phyloP scores from a whole-genome alignment of 1,140 invertebrate genomes.

The Teleopsis dalmanni region DNA sequence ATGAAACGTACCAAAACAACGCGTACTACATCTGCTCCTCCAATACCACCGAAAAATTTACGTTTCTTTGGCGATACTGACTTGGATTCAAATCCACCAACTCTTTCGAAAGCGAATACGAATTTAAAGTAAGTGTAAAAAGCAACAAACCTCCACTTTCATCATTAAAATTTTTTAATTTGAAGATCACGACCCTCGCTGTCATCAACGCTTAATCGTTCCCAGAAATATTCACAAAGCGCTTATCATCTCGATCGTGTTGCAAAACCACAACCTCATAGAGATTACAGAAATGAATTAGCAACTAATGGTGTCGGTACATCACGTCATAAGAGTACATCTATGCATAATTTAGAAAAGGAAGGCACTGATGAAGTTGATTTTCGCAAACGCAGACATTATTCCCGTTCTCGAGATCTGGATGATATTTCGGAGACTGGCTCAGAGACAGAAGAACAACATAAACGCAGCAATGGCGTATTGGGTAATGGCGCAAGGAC shows the following conservation, averaged over 20 bases:
- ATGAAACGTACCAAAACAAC: slow-evolving; percentile 39
- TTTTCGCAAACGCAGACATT: slow-evolving; percentile 36
- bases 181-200: slow-evolving; percentile 28
- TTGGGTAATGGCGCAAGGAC: slow-evolving; percentile 19
- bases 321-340: slow-evolving; percentile 32
- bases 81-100: slow-evolving; percentile 55
- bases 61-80: slow-evolving; percentile 77
- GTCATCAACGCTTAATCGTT: slow-evolving; percentile 8
- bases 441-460: slow-evolving; percentile 36
- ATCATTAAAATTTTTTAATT: background rate
- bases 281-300: slow-evolving; percentile 6
- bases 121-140: slow-evolving; percentile 44
- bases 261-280: slow-evolving; percentile 16
- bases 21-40: slow-evolving; percentile 21
- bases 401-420: slow-evolving; percentile 37
- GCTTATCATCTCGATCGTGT: slow-evolving; percentile 35
- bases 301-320: slow-evolving; percentile 8
- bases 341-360: slow-evolving; percentile 40
- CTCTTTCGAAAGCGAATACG: slow-evolving; percentile 49
- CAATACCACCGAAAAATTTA: slow-evolving; percentile 55
- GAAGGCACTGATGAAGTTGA: slow-evolving; percentile 31
- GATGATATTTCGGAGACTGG: slow-evolving; percentile 43
- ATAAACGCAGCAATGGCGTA: slow-evolving; percentile 21
- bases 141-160: background rate
- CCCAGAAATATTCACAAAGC: slow-evolving; percentile 40